Base-by-base conservation (phyloP, 2,113 vertebrate species). In the Salvelinus sp. region DNA sequence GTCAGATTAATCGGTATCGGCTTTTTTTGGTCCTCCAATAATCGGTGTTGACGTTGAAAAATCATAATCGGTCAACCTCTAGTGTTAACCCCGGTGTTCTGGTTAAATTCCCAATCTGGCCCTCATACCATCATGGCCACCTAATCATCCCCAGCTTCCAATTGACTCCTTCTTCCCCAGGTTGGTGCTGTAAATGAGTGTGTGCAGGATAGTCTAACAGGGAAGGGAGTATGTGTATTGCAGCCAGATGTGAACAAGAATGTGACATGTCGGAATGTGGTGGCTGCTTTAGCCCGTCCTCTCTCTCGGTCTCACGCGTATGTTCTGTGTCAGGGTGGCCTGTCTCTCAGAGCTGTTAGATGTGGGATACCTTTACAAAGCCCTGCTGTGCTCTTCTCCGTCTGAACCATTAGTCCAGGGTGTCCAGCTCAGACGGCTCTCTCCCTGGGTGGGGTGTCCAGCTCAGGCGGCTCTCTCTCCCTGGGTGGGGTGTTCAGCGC, bases 231-330 rank as follows among this genome's bases (percentile, higher is more conserved):
- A 65, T 84, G 86, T 92, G 92, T 91, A 92, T 92, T 94, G 90
- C 90, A 93, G 91, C 92, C 92, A 93, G 93, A 94, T 94, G 93
- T 93, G 92, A 91, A 85, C 79, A 90, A 89, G 92, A 94, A 93
- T 94, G 89, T 93, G 91, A 94, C 86, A 85, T 91, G 91, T 90
- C 74, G 90, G 92, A 93, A 93, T 94, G 91, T 82, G 82, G 87
- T 77, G 86, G 87, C 90, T 82, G 90, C 87, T 83, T 50, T n/a
- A 83, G 76, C 73, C 33, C 69, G 75, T 81, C 83, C 67, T 63
- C 28, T 50, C 16, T 75, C 79, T 75, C 73, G 63, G 66, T 48
- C 67, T 48, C 74, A 70, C 74, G 73, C 82, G 81, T 64, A 20
- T 58, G 79, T 82, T 78, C 72, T 33, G 80, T 66, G 30, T 33